These are phyloP conservation scores for Dromaius novaehollandiae DNA, from an alignment of 2,113 vertebrate genomes.

Conservation along the genomic window DNA sequence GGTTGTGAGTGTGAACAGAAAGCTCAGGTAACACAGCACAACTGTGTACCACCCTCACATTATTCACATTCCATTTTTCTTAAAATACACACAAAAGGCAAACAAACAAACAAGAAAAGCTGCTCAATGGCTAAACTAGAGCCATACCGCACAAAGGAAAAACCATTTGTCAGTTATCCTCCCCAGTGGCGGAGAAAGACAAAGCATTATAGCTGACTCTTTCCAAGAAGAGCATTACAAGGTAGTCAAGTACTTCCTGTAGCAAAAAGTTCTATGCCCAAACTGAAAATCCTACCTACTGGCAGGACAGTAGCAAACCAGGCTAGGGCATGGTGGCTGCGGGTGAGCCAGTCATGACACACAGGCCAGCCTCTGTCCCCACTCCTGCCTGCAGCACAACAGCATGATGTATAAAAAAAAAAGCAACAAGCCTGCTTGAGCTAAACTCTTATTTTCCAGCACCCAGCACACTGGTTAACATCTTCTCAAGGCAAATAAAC, in stretches of 20 bases:
- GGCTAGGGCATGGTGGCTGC: rapidly evolving
- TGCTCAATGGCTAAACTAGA: not conserved
- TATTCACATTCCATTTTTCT: not conserved
- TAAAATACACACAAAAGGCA: not conserved
- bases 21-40: not conserved
- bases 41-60: not conserved
- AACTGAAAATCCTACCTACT: not conserved
- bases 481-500: rapidly evolving
- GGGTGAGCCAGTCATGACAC: rapidly evolving
- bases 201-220: rapidly evolving
- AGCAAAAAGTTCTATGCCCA: rapidly evolving
- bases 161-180: not conserved
- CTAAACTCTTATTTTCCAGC: rapidly evolving
- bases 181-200: not conserved
- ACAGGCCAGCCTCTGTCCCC: not conserved
- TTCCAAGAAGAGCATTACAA: not conserved
- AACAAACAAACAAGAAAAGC: no score
- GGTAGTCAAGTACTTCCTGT: not conserved
- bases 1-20: rapidly evolving
- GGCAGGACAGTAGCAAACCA: rapidly evolving
- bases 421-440: rapidly evolving
- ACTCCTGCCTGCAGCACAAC: not conserved
- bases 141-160: rapidly evolving
- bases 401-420: rapidly evolving
- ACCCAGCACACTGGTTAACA: not conserved